Conservation (phyloP, 2,113 vertebrate genomes). For the Aythya baeri region DNA sequence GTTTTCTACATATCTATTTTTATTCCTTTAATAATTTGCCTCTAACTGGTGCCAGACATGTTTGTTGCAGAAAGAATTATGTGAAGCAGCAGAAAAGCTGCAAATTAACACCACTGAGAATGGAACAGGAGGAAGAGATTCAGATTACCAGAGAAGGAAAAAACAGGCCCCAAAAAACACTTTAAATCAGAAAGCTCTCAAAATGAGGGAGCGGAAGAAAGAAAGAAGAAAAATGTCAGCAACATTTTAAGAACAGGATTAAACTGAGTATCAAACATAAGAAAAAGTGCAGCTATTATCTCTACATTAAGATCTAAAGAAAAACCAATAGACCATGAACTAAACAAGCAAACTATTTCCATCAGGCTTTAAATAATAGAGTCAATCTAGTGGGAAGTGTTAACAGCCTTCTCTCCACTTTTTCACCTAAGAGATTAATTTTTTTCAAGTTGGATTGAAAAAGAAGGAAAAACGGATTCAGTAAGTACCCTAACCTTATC, state of each 20-base stretch:
- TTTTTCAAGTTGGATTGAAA: neutral
- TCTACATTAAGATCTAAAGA: neutral
- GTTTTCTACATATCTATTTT: neutral
- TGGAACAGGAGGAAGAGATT: neutral
- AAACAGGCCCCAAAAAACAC: neutral
- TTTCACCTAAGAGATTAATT: neutral
- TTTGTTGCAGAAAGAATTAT: neutral
- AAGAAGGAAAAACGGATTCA: neutral
- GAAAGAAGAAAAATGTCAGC: neutral
- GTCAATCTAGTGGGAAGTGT: neutral
- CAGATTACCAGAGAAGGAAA: neutral
- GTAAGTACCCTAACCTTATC: neutral
- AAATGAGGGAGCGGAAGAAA: neutral
- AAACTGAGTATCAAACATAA: neutral
- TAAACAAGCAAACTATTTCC: neutral
- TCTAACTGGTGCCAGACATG: neutral
- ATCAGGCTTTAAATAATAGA: neutral
- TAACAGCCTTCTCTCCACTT: neutral
- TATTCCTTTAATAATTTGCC: neutral
- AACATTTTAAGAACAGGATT: neutral
- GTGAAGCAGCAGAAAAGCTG: neutral
- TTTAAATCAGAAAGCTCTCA: neutral
- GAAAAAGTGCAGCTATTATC: neutral
- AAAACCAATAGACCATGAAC: neutral
- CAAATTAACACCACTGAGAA: constrained; percentile 22